Evolutionary conservation across 2,888 invertebrate species (phyloP).

Genomic region (Lissonota sp.): DNA sequence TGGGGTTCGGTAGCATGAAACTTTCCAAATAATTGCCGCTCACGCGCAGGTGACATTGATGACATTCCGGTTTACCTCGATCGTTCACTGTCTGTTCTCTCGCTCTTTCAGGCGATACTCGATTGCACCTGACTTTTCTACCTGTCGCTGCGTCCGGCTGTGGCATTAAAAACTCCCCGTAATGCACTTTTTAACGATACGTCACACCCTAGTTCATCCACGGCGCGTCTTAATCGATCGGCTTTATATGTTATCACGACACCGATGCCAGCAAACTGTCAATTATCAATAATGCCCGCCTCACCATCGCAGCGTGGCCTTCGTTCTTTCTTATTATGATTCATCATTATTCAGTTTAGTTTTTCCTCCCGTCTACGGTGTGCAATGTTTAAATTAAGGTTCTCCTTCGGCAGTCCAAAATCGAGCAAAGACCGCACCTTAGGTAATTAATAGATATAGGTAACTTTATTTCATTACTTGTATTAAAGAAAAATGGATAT

Average conservation of each 20-base stretch:
- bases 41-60: conserved; percentile 64
- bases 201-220: conserved; percentile 32
- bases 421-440: too few species aligned
- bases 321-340: neutral
- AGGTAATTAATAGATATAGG: too few species aligned
- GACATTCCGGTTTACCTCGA: conserved; percentile 42
- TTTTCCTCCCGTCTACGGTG: neutral
- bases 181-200: neutral
- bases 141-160: neutral
- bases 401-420: too few species aligned
- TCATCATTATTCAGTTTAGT: neutral
- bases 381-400: too few species aligned
- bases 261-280: conserved; percentile 43
- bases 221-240: conserved; percentile 49
- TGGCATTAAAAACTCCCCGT: neutral
- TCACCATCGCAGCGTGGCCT: conserved; percentile 7
- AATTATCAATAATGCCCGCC: conserved; percentile 35
- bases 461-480: too few species aligned
- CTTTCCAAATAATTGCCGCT: conserved; percentile 58
- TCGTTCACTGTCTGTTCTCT: conserved; percentile 13
- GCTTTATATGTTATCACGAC: conserved; percentile 52
- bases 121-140: conserved; percentile 21
- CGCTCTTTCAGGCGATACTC: conserved; percentile 3
- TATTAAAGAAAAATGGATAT: too few species aligned
- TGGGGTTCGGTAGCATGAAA: conserved; percentile 31